Percentiles rank a stretch among this genome's conserved stretches.
phyloP scores from a whole-genome alignment of 2,888 invertebrate species.

The Meiosimyza decipiens region DNA sequence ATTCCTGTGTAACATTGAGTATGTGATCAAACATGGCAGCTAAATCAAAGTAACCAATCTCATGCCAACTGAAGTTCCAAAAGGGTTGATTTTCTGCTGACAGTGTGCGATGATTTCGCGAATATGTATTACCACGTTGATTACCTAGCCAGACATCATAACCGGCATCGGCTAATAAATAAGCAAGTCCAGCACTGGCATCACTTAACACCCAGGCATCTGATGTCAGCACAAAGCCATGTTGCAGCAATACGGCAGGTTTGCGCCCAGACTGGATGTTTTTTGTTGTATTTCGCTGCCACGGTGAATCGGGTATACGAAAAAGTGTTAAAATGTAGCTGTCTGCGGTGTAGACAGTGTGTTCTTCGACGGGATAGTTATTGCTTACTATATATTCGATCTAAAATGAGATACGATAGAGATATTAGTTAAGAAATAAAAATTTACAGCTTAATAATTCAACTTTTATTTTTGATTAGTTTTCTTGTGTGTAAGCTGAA shows the following conservation, averaged over 20 bases:
- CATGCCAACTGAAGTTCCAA: slow-evolving; percentile 77
- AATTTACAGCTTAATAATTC: no score
- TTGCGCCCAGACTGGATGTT: slow-evolving; percentile 65
- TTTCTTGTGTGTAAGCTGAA: no score
- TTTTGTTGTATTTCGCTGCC: slow-evolving; percentile 25
- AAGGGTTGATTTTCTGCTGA: slow-evolving; percentile 45
- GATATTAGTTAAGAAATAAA: no score
- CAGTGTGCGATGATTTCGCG: slow-evolving; percentile 63
- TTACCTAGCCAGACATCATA: slow-evolving; percentile 84
- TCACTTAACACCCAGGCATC: slow-evolving; percentile 82
- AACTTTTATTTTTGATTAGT: no score
- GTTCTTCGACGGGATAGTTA: slow-evolving; percentile 74
- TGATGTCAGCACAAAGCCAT: slow-evolving; percentile 82
- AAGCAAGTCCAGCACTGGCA: slow-evolving; percentile 70
- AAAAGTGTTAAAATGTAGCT: slow-evolving; percentile 84
- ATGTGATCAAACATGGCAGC: slow-evolving; percentile 83
- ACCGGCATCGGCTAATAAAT: slow-evolving; percentile 71
- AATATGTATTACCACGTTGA: slow-evolving; percentile 76
- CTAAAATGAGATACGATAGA: not conserved
- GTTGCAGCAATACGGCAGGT: slow-evolving; percentile 74
- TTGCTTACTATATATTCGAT: slow-evolving; percentile 13
- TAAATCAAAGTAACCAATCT: slow-evolving; percentile 85
- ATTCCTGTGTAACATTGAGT: slow-evolving; percentile 41
- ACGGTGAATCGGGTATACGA: slow-evolving; percentile 72
- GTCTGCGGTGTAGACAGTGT: slow-evolving; percentile 78